Evolutionary conservation across 2,797 vertebrate genomes (phyloP).

Genomic region (Buceros bicornis): DNA sequence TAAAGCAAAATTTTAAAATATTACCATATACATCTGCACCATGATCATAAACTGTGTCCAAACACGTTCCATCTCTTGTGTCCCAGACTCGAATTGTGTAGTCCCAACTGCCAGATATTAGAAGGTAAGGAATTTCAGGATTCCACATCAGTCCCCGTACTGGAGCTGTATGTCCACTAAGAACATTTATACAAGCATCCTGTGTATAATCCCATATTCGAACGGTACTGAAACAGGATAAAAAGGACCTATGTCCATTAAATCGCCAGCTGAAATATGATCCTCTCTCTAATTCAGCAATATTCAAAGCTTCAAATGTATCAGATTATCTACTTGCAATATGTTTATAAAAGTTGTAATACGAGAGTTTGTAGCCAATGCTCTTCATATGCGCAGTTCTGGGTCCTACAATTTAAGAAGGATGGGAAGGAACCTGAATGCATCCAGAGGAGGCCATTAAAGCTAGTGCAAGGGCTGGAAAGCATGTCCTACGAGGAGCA

Average conservation of each 20-base stretch:
- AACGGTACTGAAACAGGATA: conserved; percentile 86
- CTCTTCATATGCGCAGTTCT: neutral
- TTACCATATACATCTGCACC: conserved; percentile 98
- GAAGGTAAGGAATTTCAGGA: conserved; percentile 93
- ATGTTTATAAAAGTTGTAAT: neutral
- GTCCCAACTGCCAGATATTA: conserved; percentile 96
- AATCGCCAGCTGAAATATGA: neutral
- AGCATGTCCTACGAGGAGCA: neutral
- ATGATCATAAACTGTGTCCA: conserved; percentile 93
- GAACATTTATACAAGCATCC: conserved; percentile 92
- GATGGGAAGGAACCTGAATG: neutral
- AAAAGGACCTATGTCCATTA: neutral
- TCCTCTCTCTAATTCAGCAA: neutral
- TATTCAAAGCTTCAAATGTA: neutral
- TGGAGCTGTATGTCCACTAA: conserved; percentile 92
- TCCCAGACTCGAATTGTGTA: conserved; percentile 97
- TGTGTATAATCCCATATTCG: conserved; percentile 98
- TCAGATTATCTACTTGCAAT: neutral
- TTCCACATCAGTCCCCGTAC: conserved; percentile 97
- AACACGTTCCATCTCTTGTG: conserved; percentile 92
- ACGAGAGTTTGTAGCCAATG: neutral
- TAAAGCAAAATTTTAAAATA: neutral
- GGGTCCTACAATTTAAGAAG: neutral
- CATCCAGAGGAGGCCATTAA: neutral
- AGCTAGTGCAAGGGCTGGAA: neutral